Evolutionary conservation across 2,797 vertebrate species (phyloP).

Genomic region (Oryzias sinensis): DNA sequence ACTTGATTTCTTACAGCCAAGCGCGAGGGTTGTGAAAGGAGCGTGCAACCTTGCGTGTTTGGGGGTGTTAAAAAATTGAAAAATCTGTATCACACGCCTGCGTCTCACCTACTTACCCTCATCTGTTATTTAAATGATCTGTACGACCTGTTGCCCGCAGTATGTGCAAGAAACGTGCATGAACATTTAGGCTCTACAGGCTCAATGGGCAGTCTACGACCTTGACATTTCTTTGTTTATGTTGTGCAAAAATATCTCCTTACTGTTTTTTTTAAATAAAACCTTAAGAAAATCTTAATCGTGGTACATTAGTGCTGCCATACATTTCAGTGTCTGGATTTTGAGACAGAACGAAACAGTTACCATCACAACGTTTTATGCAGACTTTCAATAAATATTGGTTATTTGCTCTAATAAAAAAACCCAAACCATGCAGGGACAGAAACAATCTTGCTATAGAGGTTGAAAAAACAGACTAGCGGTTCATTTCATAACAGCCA

Average conservation of each 20-base stretch:
- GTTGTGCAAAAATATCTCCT: neutral
- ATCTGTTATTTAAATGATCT: no score
- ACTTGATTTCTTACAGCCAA: no score
- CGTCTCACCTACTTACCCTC: no score
- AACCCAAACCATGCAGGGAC: conserved; percentile 24
- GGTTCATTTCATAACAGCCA: conserved; percentile 49
- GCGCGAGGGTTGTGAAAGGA: no score
- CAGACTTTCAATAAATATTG: conserved; percentile 39
- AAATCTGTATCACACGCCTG: no score
- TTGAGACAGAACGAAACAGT: conserved; percentile 2
- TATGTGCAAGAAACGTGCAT: no score
- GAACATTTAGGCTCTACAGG: no score
- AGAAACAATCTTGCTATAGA: conserved; percentile 35
- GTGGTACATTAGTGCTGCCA: neutral
- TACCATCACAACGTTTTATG: conserved; percentile 13
- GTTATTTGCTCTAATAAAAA: conserved; percentile 57
- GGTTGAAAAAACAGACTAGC: conserved; percentile 57
- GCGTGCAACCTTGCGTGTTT: no score
- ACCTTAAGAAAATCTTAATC: no score
- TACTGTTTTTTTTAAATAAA: neutral
- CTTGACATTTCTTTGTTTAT: neutral
- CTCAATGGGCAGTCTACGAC: no score
- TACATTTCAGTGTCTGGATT: neutral
- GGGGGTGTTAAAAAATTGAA: no score
- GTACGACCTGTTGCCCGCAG: no score